Base-by-base conservation (phyloP, 2,888 invertebrate genomes). In the Pteria penguin region DNA sequence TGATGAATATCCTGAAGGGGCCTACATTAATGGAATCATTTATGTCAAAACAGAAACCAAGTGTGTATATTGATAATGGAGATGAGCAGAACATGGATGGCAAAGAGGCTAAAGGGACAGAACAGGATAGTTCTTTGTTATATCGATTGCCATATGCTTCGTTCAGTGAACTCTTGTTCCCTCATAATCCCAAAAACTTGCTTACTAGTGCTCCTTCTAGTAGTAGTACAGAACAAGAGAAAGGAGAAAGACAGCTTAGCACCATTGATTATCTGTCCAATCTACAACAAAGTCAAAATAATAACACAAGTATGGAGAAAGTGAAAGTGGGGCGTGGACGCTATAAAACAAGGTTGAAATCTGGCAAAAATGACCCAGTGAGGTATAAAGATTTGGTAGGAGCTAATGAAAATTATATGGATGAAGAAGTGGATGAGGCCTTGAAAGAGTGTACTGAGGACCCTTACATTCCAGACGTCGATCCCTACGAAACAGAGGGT, bases 1-100 rank as follows among this genome's bases (percentile, higher is more conserved):
- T 76, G 29, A 65, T 72, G 52, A 76, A 76, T 11, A 76, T 76
- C 62, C 33, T 76, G 14, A 69, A 76, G 33, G 76, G 76, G 22
- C 72, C 61, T 26, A 63, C 62, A 58, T 57, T 72, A 54, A 68
- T 61, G 36, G 76, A 76, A 29, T 52, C 76, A 22, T 72, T 69
- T 33, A 72, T 52, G 29, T 26, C 11, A 58, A 57, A 31, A 11
- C 60, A 31, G 57, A 29, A 0, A 65, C 24, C 18, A 24, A n/a
- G 4, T n/a, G 18, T 54, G 54, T n/a, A 31, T 14, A 18, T 45
- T 14, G 45, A 45, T 14, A 45, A 18, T 57, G 66, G 54, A 29
- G 29, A 68, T 24, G 24, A 33, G 22, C 14, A 29, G 2, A 22
- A 29, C 32, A 11, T 31, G 5, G 24, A 26, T 26, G 32, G 57